A percentile compares a stretch with the other conserved stretches of the same genome.
phyloP scores from a whole-genome alignment of 2,888 invertebrate genomes.

The Calameuta filiformis region DNA sequence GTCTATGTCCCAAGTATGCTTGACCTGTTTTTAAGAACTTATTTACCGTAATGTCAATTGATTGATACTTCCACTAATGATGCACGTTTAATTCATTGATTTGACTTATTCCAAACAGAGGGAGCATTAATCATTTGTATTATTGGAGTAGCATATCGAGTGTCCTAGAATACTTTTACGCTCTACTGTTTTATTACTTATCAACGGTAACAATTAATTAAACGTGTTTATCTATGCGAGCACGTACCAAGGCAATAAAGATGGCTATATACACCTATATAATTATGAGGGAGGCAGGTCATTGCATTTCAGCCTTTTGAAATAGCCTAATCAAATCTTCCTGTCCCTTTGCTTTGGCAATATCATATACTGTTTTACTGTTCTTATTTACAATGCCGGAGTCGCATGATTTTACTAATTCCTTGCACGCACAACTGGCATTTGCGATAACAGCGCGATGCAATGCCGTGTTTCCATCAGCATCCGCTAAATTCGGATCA shows the following conservation, averaged over 20 bases:
- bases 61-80: background rate
- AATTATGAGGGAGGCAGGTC: background rate
- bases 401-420: slow-evolving; percentile 75
- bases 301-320: background rate
- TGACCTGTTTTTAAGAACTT: background rate
- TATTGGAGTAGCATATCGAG: background rate
- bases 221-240: background rate
- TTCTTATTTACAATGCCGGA: slow-evolving; percentile 75
- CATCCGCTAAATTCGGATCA: slow-evolving; percentile 74
- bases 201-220: background rate
- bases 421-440: slow-evolving; percentile 72
- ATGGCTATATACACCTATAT: background rate
- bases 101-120: background rate
- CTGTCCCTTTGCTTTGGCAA: slow-evolving; percentile 72
- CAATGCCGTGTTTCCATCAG: slow-evolving; percentile 83
- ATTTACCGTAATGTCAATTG: background rate
- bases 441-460: slow-evolving; percentile 76
- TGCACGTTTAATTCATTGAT: background rate
- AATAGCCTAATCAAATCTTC: background rate
- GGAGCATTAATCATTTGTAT: background rate
- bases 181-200: background rate
- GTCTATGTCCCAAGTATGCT: background rate
- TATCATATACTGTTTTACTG: slow-evolving; percentile 81
- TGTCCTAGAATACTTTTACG: background rate
- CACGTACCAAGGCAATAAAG: background rate